phyloP scores from a whole-genome alignment of 2,888 invertebrate species.

The Hedychridium roseum region DNA sequence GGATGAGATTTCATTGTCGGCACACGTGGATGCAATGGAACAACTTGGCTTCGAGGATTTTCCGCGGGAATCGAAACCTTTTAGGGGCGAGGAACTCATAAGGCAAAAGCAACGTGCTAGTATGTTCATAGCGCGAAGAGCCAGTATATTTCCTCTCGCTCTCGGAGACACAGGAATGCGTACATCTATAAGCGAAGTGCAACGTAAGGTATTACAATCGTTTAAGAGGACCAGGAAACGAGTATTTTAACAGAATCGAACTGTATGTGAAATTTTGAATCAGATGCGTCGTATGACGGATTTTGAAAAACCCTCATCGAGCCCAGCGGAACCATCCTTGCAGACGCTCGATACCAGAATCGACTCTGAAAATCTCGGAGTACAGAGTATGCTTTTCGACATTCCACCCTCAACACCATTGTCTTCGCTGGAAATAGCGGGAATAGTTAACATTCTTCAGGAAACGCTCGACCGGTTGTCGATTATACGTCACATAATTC shows the following conservation, averaged over 20 bases:
- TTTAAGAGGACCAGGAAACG: no score
- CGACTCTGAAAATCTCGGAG: conserved; percentile 37
- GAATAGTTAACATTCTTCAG: conserved; percentile 33
- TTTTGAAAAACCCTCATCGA: no score
- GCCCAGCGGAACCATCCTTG: no score
- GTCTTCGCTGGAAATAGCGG: conserved; percentile 31
- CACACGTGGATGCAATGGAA: background rate
- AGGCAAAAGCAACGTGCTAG: conserved; percentile 2
- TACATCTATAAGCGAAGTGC: no score
- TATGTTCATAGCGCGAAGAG: background rate
- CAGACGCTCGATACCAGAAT: no score
- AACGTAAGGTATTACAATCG: no score
- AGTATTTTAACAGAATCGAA: no score
- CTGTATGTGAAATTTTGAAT: no score
- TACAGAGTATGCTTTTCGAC: conserved; percentile 34
- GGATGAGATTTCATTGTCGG: background rate
- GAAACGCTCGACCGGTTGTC: conserved; percentile 37
- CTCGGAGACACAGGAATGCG: no score
- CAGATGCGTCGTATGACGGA: no score
- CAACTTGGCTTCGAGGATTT: background rate
- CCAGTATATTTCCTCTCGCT: conserved; percentile 1
- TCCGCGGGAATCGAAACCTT: background rate
- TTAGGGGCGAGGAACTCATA: conserved; percentile 10
- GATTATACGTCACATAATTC: conserved; percentile 36
- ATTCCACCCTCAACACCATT: conserved; percentile 21